Evolutionary conservation across 2,888 invertebrate genomes (phyloP), one percentile per base, ranked within the genome.

Genomic region (Lordiphosa fenestrarum): DNA sequence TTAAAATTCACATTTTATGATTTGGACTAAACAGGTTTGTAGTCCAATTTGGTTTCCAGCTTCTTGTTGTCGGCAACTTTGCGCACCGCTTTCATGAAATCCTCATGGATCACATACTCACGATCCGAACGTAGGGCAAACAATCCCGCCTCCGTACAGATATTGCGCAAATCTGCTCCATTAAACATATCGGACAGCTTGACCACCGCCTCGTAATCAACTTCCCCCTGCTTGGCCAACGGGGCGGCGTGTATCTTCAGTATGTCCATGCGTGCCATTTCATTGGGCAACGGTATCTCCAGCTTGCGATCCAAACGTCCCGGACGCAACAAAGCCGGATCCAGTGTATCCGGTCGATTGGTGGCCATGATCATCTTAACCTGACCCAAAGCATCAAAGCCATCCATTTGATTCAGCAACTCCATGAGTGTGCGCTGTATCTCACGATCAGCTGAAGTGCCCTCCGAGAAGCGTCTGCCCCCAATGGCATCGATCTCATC

Each of bases 291-390:
- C 0, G 98, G 96, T 76, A 99, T 99, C 91, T 99, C 99, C 75
- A 99, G 98, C 91, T 99, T 99, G 85, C 99, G 92, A 88, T 99
- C 99, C 63, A 99, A 91, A 85, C 99, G 93, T 0, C 99, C 99
- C 0, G 99, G 99, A 73, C 99, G 92, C 46, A 99, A 91, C 15
- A 99, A 90, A 19, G 99, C 99, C 1, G 99, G 99, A 91, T 99
- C 99, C 36, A 99, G 91, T 0, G 98, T 99, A 80, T 99, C 99
- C 0, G 99, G 98, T 55, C 99, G 92, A 91, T 99, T 99, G 51
- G 99, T 99, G 0, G 99, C 99, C 99, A 99, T 99, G 66, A 99
- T 99, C 91, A 99, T 98, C 92, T 99, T 99, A 0, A 98, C 98
- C 88, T 95, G 95, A 0, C 98, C 98, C 41, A 98, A 91, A 0